Conservation (phyloP, 1,140 invertebrate genomes). For the Diorhabda elongata region DNA sequence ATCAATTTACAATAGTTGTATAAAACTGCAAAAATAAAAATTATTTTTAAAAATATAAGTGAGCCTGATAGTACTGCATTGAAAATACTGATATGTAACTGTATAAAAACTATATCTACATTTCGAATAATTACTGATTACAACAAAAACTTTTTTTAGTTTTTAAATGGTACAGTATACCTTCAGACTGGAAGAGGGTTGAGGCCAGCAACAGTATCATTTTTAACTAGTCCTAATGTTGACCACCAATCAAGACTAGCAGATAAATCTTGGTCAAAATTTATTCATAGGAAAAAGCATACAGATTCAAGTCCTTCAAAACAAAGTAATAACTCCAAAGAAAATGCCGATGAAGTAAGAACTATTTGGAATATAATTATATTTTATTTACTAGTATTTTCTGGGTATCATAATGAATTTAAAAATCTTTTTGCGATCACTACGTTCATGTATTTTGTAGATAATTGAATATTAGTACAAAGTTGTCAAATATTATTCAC, state of each 20-base stretch:
- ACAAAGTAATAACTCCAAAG: conserved; percentile 35
- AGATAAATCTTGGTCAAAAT: conserved; percentile 23
- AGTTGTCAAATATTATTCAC: too few species aligned
- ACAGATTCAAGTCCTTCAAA: conserved; percentile 37
- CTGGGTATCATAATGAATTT: too few species aligned
- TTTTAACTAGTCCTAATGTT: conserved; percentile 36
- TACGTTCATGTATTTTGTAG: too few species aligned
- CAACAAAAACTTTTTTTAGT: conserved; percentile 49
- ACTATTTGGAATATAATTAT: not conserved
- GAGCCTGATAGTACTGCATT: not conserved
- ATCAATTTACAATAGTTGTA: too few species aligned
- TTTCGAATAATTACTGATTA: not conserved
- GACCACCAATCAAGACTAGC: conserved; percentile 37
- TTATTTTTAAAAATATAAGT: too few species aligned
- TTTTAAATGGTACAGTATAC: conserved; percentile 69
- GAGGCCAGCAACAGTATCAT: conserved; percentile 62
- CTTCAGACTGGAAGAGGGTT: conserved; percentile 65
- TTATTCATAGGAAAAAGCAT: conserved; percentile 31
- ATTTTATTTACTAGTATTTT: not conserved
- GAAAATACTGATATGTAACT: not conserved
- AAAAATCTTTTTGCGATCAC: too few species aligned
- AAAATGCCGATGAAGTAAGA: conserved; percentile 39
- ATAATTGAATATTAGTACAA: too few species aligned
- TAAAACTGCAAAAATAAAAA: too few species aligned
- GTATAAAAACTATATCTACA: too few species aligned